These are phyloP conservation scores for Acleris cristana DNA, from an alignment of 2,888 invertebrate species.

Conservation along the genomic window DNA sequence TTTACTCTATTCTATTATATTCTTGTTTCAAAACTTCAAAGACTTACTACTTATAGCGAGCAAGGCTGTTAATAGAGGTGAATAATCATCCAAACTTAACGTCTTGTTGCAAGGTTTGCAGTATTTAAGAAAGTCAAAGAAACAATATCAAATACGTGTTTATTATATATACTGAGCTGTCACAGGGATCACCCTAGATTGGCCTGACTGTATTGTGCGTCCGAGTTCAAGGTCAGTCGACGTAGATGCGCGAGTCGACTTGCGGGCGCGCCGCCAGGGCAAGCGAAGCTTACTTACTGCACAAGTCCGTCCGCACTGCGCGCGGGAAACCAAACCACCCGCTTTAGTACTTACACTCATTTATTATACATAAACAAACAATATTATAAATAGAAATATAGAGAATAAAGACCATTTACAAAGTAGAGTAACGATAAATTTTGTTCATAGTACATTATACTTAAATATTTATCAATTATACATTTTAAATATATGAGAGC, in stretches of 20 bases:
- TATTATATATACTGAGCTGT: too few species aligned
- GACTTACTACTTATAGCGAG: too few species aligned
- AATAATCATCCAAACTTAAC: too few species aligned
- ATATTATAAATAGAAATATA: not conserved
- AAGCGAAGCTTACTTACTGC: constrained; percentile 68
- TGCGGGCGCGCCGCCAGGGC: not conserved
- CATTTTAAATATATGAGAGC: constrained; percentile 7
- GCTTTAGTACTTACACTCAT: constrained; percentile 14
- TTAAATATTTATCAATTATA: not conserved
- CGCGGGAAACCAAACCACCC: constrained; percentile 56
- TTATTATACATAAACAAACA: constrained; percentile 3
- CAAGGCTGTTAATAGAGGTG: too few species aligned
- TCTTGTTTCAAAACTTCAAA: too few species aligned
- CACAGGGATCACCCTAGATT: too few species aligned
- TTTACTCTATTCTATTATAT: too few species aligned
- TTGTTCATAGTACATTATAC: not conserved
- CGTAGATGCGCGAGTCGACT: not conserved
- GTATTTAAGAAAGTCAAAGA: too few species aligned
- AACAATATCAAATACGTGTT: too few species aligned
- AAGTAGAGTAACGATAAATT: not conserved
- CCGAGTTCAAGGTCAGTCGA: not conserved
- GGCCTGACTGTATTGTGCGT: too few species aligned
- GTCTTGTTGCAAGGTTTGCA: too few species aligned
- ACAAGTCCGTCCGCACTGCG: constrained; percentile 78
- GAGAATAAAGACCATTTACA: not conserved